These are phyloP conservation scores for Platysternon megacephalum DNA, from an alignment of 2,113 vertebrate genomes.

Conservation along the genomic window DNA sequence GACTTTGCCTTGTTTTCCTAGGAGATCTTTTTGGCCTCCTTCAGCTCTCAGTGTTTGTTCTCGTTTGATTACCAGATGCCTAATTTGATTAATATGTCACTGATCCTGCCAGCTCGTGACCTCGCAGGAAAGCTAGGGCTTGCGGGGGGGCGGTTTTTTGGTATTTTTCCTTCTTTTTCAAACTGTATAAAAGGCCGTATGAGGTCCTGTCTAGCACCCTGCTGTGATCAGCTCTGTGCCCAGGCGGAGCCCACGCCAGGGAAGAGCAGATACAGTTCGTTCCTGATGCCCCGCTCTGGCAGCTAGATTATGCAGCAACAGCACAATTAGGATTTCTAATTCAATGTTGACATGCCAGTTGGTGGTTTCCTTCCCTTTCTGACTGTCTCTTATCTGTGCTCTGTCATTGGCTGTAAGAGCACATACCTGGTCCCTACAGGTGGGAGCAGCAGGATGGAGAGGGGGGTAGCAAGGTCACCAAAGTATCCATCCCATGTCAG, in stretches of 20 bases:
- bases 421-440: not conserved
- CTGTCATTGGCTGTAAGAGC: not conserved
- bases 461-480: not conserved
- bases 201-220: not conserved
- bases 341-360: fast-evolving
- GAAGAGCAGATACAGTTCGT: not conserved
- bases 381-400: not conserved
- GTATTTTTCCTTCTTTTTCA: not conserved
- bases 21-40: not conserved
- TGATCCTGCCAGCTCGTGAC: not conserved
- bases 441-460: fast-evolving
- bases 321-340: not conserved
- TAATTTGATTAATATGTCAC: not conserved
- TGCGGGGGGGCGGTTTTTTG: not conserved
- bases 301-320: not conserved
- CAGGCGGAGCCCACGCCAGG: fast-evolving
- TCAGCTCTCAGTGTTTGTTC: fast-evolving
- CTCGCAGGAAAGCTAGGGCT: not conserved
- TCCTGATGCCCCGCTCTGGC: not conserved
- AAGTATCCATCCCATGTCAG: not conserved
- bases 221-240: fast-evolving
- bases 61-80: fast-evolving
- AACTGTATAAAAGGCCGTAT: not conserved
- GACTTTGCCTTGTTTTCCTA: not conserved
- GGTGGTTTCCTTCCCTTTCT: not conserved